Percentiles rank a stretch among this genome's conserved stretches.
Conservation (phyloP, 1,140 invertebrate genomes). For the Zaprionus ornatus region DNA sequence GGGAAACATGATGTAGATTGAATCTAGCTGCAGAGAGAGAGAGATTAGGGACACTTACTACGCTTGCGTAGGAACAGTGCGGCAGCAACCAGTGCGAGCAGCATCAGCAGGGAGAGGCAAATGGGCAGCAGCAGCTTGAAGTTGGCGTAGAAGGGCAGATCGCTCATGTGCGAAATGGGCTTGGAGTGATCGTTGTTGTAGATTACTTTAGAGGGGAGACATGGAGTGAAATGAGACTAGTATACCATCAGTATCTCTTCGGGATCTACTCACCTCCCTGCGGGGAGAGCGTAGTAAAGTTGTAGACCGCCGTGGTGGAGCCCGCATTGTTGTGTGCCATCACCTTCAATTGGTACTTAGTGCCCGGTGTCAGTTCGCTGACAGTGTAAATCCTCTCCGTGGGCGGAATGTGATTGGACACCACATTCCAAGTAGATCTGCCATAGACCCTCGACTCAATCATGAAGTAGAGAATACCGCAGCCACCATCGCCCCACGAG, state of each 20-base stretch:
- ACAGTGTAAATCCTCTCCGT: slow-evolving; percentile 91
- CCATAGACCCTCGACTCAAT: slow-evolving; percentile 87
- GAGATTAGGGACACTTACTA: slow-evolving; percentile 85
- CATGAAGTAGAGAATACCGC: slow-evolving; percentile 94
- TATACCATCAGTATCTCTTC: no score
- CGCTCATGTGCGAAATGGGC: slow-evolving; percentile 86
- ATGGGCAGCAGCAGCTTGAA: slow-evolving; percentile 89
- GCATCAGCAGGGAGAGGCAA: slow-evolving; percentile 87
- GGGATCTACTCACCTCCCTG: slow-evolving; percentile 86
- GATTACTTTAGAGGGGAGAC: slow-evolving; percentile 64
- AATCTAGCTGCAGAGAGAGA: background rate
- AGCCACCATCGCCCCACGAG: slow-evolving; percentile 94
- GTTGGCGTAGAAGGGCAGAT: slow-evolving; percentile 88
- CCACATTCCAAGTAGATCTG: slow-evolving; percentile 87
- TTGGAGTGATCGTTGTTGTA: slow-evolving; percentile 86
- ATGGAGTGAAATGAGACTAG: background rate
- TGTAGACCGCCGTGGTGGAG: slow-evolving; percentile 93
- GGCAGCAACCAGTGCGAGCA: slow-evolving; percentile 87
- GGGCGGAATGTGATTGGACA: slow-evolving; percentile 90
- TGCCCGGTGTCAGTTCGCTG: slow-evolving; percentile 91
- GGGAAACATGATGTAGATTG: background rate
- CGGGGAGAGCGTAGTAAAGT: slow-evolving; percentile 91
- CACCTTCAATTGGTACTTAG: slow-evolving; percentile 93
- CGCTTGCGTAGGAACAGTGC: slow-evolving; percentile 87
- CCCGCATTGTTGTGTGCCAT: slow-evolving; percentile 97